phyloP scores from a whole-genome alignment of 53 echinoderm and acorn worm species.

The Holothuria scabra region DNA sequence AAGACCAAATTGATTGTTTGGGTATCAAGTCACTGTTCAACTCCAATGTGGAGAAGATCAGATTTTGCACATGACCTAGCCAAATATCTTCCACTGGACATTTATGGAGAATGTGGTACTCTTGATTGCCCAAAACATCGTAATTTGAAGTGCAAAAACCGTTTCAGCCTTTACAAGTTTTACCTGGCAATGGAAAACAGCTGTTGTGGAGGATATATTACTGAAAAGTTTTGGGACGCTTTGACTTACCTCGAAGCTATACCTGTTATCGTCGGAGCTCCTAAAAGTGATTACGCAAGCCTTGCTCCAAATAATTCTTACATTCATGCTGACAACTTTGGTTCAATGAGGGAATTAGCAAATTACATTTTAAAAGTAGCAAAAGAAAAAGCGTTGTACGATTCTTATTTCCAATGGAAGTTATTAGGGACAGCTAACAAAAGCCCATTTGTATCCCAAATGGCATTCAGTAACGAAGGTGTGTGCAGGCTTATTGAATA shows the following conservation, averaged over 20 bases:
- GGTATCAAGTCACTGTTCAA: conserved; percentile 70
- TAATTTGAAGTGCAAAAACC: conserved; percentile 35
- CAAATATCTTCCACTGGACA: conserved; percentile 53
- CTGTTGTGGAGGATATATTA: conserved; percentile 67
- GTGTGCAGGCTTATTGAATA: background rate
- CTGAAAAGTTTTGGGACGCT: conserved; percentile 71
- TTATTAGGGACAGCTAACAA: conserved; percentile 26
- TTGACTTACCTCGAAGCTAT: conserved; percentile 50
- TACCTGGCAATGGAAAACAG: conserved; percentile 62
- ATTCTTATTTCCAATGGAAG: conserved; percentile 67
- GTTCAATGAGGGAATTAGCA: conserved; percentile 48
- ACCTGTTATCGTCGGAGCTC: conserved; percentile 68
- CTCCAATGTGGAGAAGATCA: conserved; percentile 65
- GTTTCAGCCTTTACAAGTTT: conserved; percentile 59
- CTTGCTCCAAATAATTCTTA: conserved; percentile 62
- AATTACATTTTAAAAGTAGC: conserved; percentile 42
- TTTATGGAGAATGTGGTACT: conserved; percentile 63
- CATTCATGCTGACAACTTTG: conserved; percentile 69
- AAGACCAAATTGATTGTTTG: conserved; percentile 57
- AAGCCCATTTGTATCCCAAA: background rate
- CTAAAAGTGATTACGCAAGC: conserved; percentile 37
- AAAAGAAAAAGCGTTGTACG: conserved; percentile 40
- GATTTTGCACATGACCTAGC: conserved; percentile 48
- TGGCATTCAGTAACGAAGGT: background rate
- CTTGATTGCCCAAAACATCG: conserved; percentile 54